A percentile compares a stretch with the other conserved stretches of the same genome.
Evolutionary conservation across 2,888 invertebrate species (phyloP).

Genomic region (Scaptomyza tumidula): DNA sequence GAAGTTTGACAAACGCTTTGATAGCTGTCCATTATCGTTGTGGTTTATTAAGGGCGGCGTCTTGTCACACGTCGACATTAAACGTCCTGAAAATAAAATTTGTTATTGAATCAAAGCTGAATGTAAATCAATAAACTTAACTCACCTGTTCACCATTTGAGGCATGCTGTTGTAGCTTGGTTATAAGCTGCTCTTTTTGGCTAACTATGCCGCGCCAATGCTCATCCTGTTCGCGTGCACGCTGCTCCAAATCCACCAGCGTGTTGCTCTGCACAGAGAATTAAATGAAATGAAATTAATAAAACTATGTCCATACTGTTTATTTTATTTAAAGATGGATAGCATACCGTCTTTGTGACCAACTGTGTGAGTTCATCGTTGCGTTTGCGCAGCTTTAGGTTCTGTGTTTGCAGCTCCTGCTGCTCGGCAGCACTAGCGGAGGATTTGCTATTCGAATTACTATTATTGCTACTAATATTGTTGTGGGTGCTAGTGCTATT

Average conservation of each 20-base stretch:
- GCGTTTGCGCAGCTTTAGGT: constrained; percentile 87
- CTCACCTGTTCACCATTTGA: constrained; percentile 83
- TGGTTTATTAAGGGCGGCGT: constrained; percentile 39
- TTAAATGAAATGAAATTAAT: not conserved
- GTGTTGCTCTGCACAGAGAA: constrained; percentile 79
- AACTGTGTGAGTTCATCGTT: constrained; percentile 90
- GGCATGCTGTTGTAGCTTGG: constrained; percentile 80
- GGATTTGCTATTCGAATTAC: constrained; percentile 77
- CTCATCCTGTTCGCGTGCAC: constrained; percentile 83
- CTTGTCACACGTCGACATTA: constrained; percentile 75
- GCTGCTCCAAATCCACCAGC: constrained; percentile 82
- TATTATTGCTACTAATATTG: constrained; percentile 81
- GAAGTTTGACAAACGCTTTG: constrained; percentile 69
- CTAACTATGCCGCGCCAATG: constrained; percentile 83
- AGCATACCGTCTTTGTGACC: constrained; percentile 91
- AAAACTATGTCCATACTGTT: not conserved
- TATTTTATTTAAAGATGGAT: constrained; percentile 44
- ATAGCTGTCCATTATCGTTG: constrained; percentile 70
- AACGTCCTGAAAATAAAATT: constrained; percentile 78
- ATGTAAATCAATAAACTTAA: not conserved
- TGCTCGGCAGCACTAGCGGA: constrained; percentile 65
- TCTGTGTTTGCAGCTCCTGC: constrained; percentile 86
- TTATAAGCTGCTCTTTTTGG: constrained; percentile 83
- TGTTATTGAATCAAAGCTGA: not conserved
- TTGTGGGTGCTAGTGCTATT: constrained; percentile 64